Evolutionary conservation across 92 coral and sea anemone species (phyloP), one percentile per base, ranked within the genome.

Genomic region (Micromussa lordhowensis): DNA sequence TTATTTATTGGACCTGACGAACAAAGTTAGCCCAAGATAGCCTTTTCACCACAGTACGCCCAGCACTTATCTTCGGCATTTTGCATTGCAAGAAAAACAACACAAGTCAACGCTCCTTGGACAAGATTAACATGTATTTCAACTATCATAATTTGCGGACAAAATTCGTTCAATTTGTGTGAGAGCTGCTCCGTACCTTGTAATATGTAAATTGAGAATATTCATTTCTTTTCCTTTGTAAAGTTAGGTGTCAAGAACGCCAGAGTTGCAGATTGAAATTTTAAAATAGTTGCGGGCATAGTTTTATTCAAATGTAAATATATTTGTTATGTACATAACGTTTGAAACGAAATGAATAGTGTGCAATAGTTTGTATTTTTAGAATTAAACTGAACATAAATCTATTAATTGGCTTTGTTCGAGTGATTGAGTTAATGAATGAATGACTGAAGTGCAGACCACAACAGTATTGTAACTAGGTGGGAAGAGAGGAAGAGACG

Each of bases 1-100:
- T 94, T 96, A 22, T 96, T 94, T 75, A 91, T 94, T 36, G 90
- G 87, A 58, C 58, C 79, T 10, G 80, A 87, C 21, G 55, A 86
- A 6, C 15, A 28, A 11, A 86, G 12, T 22, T 86, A 59, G 68
- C 77, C 7, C 61, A 66, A 36, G 44, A 18, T 44, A 44, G 13
- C 51, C 51, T 44, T 44, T 8, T 44, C 12, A 44, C 51, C 12
- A 44, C 51, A 44, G 51, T 44, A 44, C 8, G 9, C 51, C 51
- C 13, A 44, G 51, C 8, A 1, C 51, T 44, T 44, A 44, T 44
- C 10, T 44, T 7, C 51, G 51, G 51, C 51, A 44, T 44, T 44
- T 44, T 44, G 51, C 0, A 44, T 9, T 8, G 12, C 12, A 9
- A 9, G 51, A 44, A 44, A 44, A 44, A n/a, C n/a, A n/a, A n/a